Conservation (phyloP, 2,797 vertebrate genomes). For the Sternotherus odoratus region DNA sequence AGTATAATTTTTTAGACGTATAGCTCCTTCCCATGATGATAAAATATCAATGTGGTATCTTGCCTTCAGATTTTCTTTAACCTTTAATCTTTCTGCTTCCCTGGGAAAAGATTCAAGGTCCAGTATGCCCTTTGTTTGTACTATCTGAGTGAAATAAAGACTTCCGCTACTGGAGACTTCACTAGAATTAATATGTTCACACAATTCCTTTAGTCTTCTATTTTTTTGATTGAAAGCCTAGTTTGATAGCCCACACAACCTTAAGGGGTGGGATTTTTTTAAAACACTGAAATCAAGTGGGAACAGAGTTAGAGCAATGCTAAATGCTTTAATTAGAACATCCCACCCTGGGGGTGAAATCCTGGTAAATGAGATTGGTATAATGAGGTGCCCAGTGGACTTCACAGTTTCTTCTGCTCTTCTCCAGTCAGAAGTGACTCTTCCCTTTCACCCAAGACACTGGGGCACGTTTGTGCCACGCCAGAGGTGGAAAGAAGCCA, state of each 20-base stretch:
- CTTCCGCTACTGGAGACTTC: not conserved
- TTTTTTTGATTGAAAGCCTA: not conserved
- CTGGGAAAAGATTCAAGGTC: not conserved
- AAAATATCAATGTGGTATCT: not conserved
- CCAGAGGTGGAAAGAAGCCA: not conserved
- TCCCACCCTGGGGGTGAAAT: not conserved
- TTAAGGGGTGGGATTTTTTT: slow-evolving; percentile 29
- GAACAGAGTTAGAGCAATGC: slow-evolving; percentile 47
- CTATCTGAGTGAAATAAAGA: slow-evolving; percentile 1
- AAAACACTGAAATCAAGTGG: slow-evolving; percentile 30
- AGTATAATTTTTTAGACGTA: not conserved
- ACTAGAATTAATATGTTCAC: not conserved
- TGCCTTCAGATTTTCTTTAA: not conserved
- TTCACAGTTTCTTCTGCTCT: not conserved
- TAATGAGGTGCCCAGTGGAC: not conserved
- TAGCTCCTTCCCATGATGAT: not conserved
- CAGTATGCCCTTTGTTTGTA: slow-evolving; percentile 52
- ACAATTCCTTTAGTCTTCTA: not conserved
- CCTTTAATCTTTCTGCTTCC: slow-evolving; percentile 50
- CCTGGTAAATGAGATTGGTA: not conserved
- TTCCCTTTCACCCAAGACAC: not conserved
- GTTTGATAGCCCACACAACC: not conserved
- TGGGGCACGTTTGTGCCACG: not conserved
- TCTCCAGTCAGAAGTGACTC: not conserved
- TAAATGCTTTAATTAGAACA: slow-evolving; percentile 44